A percentile compares a stretch with the other conserved stretches of the same genome.
These are phyloP conservation scores for Leuciscus idus DNA, from an alignment of 2,113 vertebrate species.

Conservation along the genomic window DNA sequence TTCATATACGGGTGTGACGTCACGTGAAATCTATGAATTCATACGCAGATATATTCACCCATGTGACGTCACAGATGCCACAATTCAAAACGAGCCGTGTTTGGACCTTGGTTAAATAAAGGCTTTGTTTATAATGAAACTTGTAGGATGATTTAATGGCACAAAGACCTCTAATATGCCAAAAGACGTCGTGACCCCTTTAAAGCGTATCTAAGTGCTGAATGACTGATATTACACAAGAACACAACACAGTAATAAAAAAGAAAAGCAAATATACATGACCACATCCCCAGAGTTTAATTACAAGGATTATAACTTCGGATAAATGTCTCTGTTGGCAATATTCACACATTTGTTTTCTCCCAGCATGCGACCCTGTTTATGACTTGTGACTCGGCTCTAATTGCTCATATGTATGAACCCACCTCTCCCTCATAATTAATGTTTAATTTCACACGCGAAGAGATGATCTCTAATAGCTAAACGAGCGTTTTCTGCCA, in stretches of 20 bases:
- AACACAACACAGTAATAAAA: neutral
- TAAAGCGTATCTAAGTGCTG: neutral
- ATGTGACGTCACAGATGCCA: too few species aligned
- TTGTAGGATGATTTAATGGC: too few species aligned
- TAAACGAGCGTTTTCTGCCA: neutral
- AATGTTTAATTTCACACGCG: conserved; percentile 9
- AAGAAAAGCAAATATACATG: neutral
- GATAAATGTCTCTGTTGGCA: neutral
- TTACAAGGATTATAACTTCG: conserved; percentile 4
- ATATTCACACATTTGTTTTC: neutral
- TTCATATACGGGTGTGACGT: too few species aligned
- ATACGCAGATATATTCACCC: too few species aligned
- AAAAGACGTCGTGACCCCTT: too few species aligned
- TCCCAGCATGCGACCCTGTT: neutral
- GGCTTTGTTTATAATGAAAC: too few species aligned
- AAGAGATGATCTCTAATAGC: neutral
- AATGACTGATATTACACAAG: neutral
- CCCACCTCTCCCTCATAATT: conserved; percentile 6
- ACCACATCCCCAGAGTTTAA: neutral
- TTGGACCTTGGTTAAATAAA: too few species aligned
- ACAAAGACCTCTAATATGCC: too few species aligned
- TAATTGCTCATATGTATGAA: neutral
- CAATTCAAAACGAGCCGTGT: too few species aligned
- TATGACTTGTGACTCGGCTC: conserved; percentile 6
- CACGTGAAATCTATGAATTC: too few species aligned